A percentile compares a stretch with the other conserved stretches of the same genome.
Conservation (phyloP, 2,797 vertebrate species). For the Pangasius krempfi region DNA sequence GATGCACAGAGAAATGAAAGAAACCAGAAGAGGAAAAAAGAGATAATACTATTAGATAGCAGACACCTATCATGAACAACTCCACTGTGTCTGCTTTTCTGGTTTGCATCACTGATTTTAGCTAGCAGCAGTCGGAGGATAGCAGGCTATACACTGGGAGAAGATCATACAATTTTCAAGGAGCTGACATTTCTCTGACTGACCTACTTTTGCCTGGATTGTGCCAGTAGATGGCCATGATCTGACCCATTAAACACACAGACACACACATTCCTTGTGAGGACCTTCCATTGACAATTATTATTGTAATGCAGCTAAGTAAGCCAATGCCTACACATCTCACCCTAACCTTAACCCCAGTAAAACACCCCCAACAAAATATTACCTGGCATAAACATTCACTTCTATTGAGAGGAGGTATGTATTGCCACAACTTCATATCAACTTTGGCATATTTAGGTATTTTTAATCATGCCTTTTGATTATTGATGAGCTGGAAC, state of each 20-base stretch:
- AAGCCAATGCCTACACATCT: not conserved
- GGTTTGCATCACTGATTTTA: not conserved
- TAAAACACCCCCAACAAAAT: not conserved
- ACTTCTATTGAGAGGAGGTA: not conserved
- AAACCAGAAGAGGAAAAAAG: slow-evolving; percentile 13
- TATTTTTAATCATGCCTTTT: not conserved
- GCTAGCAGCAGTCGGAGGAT: slow-evolving; percentile 11
- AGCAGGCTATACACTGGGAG: not conserved
- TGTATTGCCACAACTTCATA: not conserved
- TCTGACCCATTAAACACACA: not conserved
- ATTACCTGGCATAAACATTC: not conserved
- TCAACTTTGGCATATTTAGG: not conserved
- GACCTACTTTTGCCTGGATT: not conserved
- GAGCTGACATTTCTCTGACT: not conserved
- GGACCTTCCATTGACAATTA: not conserved
- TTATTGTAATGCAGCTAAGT: not conserved
- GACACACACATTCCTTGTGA: not conserved
- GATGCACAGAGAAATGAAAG: slow-evolving; percentile 6
- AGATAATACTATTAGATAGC: not conserved
- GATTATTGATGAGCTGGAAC: not conserved
- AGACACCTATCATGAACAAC: not conserved
- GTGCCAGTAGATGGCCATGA: not conserved
- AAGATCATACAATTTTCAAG: slow-evolving; percentile 5
- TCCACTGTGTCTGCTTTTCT: slow-evolving; percentile 16
- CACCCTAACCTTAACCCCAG: not conserved